Evolutionary conservation across 1,140 invertebrate genomes (phyloP), one percentile per base, ranked within the genome.

Genomic region (Dendroctonus ponderosae): DNA sequence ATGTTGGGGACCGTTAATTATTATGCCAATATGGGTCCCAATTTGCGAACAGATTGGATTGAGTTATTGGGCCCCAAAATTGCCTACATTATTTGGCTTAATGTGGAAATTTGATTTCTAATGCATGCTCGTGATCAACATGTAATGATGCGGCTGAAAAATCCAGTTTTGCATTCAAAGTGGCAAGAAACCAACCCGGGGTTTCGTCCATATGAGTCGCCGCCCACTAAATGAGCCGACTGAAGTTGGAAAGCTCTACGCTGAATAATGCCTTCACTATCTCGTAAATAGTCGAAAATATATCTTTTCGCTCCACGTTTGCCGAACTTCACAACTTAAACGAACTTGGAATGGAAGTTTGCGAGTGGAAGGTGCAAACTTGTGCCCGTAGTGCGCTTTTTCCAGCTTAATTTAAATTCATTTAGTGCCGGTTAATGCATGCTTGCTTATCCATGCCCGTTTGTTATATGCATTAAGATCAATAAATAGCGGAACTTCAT

Each of bases 201-300:
- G 15, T 52, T 52, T 52, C 15, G 15, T 9, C 8, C 9, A 52
- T 8, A 52, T 37, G 15, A 15, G 8, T 52, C 14, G 15, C 6
- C 15, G n/a, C n/a, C 50, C 15, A 52, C 50, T 52, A 52, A 52
- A 52, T 52, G 50, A 52, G 38, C 50, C 50, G 5, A 9, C 12
- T 15, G 15, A 52, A 52, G 50, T 52, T 52, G n/a, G 50, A 52
- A 52, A 52, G 50, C 50, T 52, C 26, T 52, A 52, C 14, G 15
- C 50, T n/a, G 38, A 52, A 52, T 52, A 15, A 52, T 52, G 38
- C 50, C 15, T 26, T 52, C 37, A 52, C 50, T 52, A 52, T 52
- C 50, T 52, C n/a, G n/a, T 52, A 52, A 52, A 26, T 26, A 52
- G 50, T 52, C 50, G 50, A 52, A 52, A 52, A 52, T 52, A 52